A percentile compares a stretch with the other conserved stretches of the same genome.
Evolutionary conservation across 2,888 invertebrate species (phyloP).

Genomic region (Tholera decimalis): DNA sequence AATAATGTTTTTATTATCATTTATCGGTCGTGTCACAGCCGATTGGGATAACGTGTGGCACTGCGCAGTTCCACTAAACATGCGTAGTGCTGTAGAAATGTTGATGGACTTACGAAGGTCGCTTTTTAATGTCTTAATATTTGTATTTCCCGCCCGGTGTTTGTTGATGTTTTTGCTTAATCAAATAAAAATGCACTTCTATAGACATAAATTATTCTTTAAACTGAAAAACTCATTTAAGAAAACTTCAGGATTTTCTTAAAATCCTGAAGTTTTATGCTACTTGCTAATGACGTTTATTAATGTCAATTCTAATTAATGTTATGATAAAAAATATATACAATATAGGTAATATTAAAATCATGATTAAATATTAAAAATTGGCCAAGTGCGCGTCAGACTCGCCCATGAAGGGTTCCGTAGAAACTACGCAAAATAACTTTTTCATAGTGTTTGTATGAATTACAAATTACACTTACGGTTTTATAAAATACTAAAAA

Average conservation of each 20-base stretch:
- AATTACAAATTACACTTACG: no score
- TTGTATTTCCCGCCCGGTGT: constrained; percentile 22
- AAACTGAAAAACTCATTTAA: neutral
- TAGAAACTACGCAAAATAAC: no score
- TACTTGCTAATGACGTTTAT: neutral
- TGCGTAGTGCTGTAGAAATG: constrained; percentile 74
- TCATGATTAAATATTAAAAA: neutral
- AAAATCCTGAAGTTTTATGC: neutral
- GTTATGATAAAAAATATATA: neutral
- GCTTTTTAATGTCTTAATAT: constrained; percentile 33
- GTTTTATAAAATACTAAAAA: no score
- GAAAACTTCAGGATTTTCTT: no score
- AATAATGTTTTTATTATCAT: constrained; percentile 83
- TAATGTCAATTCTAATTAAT: neutral
- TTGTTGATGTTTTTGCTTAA: neutral
- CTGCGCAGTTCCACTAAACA: constrained; percentile 84
- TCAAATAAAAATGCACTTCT: neutral
- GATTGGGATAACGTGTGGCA: constrained; percentile 83
- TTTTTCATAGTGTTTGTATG: no score
- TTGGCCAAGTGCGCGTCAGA: no score
- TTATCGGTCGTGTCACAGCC: constrained; percentile 81
- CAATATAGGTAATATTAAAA: neutral
- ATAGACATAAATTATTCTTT: neutral
- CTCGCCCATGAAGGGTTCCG: no score
- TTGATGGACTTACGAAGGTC: constrained; percentile 49